Evolutionary conservation across 1,140 invertebrate species (phyloP).

Genomic region (Halesus radiatus): DNA sequence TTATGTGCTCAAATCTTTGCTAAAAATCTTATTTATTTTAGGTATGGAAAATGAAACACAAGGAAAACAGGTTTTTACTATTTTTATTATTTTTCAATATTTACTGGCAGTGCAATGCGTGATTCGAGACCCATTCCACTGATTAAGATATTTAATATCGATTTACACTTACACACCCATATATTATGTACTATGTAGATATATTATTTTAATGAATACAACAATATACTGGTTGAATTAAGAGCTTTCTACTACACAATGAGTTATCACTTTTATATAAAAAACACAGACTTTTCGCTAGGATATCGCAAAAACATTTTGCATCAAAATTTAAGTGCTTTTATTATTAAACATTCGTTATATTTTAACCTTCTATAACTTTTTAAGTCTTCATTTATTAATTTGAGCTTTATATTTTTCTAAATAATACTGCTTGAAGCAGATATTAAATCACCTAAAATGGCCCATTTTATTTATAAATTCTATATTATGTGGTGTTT

Average conservation of each 20-base stretch:
- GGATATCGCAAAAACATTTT: conserved; percentile 57
- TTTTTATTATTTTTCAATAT: conserved; percentile 47
- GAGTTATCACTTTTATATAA: conserved; percentile 55
- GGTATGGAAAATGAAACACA: conserved; percentile 12
- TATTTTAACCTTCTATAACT: conserved; percentile 48
- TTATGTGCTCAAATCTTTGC: too few relatives aligned
- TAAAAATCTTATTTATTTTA: too few relatives aligned
- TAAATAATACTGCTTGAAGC: conserved; percentile 39
- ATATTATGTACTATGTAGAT: conserved; percentile 20
- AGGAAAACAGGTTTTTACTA: conserved; percentile 32
- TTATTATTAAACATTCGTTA: conserved; percentile 48
- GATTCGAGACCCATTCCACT: conserved; percentile 48
- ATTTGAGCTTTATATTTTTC: conserved; percentile 55
- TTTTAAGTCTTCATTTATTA: conserved; percentile 57
- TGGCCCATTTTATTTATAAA: conserved; percentile 53
- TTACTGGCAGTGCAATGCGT: conserved; percentile 43
- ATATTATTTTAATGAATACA: conserved; percentile 49
- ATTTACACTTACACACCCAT: conserved; percentile 36
- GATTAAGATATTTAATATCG: conserved; percentile 41
- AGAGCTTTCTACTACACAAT: conserved; percentile 51
- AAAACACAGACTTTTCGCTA: conserved; percentile 58
- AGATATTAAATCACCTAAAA: conserved; percentile 54
- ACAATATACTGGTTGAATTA: conserved; percentile 50
- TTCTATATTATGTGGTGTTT: conserved; percentile 56
- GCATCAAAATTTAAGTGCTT: conserved; percentile 52